phyloP scores from a whole-genome alignment of 1,140 invertebrate species.

The Drosophila biarmipes region DNA sequence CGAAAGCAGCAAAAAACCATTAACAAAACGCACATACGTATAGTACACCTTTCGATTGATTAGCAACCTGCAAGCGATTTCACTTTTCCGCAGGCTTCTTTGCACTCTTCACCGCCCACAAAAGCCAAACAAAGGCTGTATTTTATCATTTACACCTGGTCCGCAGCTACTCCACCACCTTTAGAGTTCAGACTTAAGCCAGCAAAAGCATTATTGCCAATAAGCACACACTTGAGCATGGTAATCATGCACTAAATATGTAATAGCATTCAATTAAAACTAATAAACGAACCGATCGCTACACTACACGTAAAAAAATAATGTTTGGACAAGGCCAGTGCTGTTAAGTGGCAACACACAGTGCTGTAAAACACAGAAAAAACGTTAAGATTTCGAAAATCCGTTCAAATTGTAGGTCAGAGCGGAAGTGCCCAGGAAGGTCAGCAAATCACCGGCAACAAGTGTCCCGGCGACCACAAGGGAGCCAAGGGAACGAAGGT shows the following conservation, averaged over 20 bases:
- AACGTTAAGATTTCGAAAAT: slow-evolving; percentile 9
- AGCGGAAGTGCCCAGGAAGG: slow-evolving; percentile 53
- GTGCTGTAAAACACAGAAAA: slow-evolving; percentile 19
- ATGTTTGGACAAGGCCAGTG: slow-evolving; percentile 36
- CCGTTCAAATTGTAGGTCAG: slow-evolving; percentile 29
- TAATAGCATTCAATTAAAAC: slow-evolving; percentile 38
- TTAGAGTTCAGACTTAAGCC: background rate
- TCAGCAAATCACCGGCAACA: slow-evolving; percentile 59
- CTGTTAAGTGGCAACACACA: background rate
- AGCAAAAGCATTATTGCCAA: slow-evolving; percentile 3
- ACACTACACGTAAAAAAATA: slow-evolving; percentile 16
- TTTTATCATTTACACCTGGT: slow-evolving; percentile 16
- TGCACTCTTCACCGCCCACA: slow-evolving; percentile 7
- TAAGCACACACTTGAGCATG: slow-evolving; percentile 10
- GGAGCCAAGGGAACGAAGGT: slow-evolving; percentile 26
- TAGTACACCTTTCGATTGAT: slow-evolving; percentile 38
- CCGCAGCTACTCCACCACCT: background rate
- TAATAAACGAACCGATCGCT: slow-evolving; percentile 41
- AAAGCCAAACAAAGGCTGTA: slow-evolving; percentile 3
- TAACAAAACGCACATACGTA: background rate
- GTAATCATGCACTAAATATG: slow-evolving; percentile 8
- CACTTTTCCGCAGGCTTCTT: slow-evolving; percentile 14
- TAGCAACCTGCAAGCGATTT: slow-evolving; percentile 24
- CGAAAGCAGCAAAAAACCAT: background rate
- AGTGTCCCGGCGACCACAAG: slow-evolving; percentile 29